Conservation (phyloP, 2,888 invertebrate species). For the Herminia tarsipennalis region DNA sequence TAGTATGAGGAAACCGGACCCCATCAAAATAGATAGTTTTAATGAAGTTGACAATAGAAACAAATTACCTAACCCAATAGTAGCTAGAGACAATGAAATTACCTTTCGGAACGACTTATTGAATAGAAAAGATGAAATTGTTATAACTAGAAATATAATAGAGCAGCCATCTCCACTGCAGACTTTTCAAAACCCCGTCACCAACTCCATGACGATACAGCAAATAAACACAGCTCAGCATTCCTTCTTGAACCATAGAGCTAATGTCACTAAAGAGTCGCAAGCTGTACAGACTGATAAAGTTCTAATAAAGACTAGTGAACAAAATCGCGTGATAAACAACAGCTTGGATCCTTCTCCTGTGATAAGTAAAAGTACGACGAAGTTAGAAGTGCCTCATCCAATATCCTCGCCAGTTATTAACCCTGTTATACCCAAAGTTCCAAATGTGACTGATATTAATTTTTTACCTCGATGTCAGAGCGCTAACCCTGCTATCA, state of each 20-base stretch:
- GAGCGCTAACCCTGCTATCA: slow-evolving; percentile 77
- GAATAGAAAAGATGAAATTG: slow-evolving; percentile 73
- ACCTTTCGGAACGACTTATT: slow-evolving; percentile 69
- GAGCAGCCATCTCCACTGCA: slow-evolving; percentile 71
- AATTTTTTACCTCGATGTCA: slow-evolving; percentile 79
- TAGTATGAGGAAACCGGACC: slow-evolving; percentile 66
- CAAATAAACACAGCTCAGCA: slow-evolving; percentile 73
- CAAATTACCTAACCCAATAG: slow-evolving; percentile 58
- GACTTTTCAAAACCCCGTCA: slow-evolving; percentile 67
- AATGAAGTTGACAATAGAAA: slow-evolving; percentile 64
- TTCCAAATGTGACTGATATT: slow-evolving; percentile 72
- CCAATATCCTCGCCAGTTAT: slow-evolving; percentile 81
- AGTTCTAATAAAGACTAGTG: slow-evolving; percentile 62
- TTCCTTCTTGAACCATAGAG: slow-evolving; percentile 70
- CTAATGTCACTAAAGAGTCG: slow-evolving; percentile 69
- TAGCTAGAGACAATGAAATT: slow-evolving; percentile 69
- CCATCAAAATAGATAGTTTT: slow-evolving; percentile 68
- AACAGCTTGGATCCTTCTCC: slow-evolving; percentile 63
- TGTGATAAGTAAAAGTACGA: slow-evolving; percentile 69
- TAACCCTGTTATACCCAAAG: slow-evolving; percentile 77
- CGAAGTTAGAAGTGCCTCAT: slow-evolving; percentile 80
- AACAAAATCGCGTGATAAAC: slow-evolving; percentile 61
- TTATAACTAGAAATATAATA: slow-evolving; percentile 71
- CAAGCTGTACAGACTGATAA: slow-evolving; percentile 78
- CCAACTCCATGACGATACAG: slow-evolving; percentile 77